Base-by-base conservation (phyloP, 1,140 invertebrate species). In the Thalassaphorura encarpata region DNA sequence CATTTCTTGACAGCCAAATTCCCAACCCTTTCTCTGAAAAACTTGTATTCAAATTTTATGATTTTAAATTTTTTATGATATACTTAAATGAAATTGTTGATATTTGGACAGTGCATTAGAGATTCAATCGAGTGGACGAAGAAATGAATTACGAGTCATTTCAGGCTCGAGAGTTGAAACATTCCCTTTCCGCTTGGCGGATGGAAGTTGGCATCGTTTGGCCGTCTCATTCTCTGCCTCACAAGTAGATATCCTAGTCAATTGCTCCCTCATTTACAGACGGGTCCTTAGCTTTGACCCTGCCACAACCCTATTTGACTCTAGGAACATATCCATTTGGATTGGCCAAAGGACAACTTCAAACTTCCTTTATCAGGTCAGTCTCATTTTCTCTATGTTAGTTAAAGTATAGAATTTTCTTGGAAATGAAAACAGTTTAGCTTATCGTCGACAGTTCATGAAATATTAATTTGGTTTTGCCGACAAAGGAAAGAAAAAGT, bases 91-190 rank as follows among this genome's bases (percentile, higher is more conserved):
- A n/a, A n/a, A n/a, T n/a, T n/a, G n/a, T n/a, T n/a, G n/a, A n/a
- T n/a, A n/a, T n/a, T n/a, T n/a, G n/a, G n/a, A 45, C 73, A 87
- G 86, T 76, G 89, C 87, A 75, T 76, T 91, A 75, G 89, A 93
- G 77, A 76, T 91, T 68, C 87, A 92, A 75, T 90, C 87, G 67
- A 89, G 86, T 72, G 88, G 87, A 52, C 78, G 86, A 21, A 83
- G 83, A 66, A 83, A 90, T 72, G 87, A 91, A 72, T 78, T 78
- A 57, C 70, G 75, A 16, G 68, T 78, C 43, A 75, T 76, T 64
- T 92, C 74, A 78, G 84, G 63, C 74, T 85, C 68, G 81, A 84
- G 71, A 67, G 80, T 86, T 55, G 88, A 91, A 77, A 83, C 84
- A 69, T 92, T 93, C 76, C 84, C 83, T 63, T 89, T 85, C 73